Percentiles rank a stretch among this genome's conserved stretches.
Conservation (phyloP, 2,113 vertebrate species). For the Uropsilus gracilis region DNA sequence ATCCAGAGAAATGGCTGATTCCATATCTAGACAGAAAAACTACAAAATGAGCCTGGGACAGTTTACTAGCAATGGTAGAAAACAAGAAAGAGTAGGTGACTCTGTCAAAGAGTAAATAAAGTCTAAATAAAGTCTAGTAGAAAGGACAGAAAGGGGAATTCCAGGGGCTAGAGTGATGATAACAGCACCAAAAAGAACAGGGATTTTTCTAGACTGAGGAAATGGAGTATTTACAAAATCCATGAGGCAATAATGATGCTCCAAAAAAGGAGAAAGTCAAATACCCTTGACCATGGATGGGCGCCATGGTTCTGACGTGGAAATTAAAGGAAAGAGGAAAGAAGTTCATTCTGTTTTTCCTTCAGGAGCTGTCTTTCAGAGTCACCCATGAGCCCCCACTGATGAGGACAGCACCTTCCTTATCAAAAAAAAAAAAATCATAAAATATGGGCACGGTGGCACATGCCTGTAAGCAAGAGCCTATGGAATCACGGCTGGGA, state of each 20-base stretch:
- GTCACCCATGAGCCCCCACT: neutral
- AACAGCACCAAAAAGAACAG: neutral
- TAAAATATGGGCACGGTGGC: too few species aligned
- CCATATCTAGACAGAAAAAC: neutral
- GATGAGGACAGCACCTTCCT: neutral
- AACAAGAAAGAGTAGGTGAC: neutral
- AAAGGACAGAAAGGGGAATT: neutral
- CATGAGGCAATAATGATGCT: neutral
- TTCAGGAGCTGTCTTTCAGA: neutral
- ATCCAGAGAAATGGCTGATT: neutral
- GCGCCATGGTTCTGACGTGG: neutral
- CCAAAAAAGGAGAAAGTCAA: neutral
- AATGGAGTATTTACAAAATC: neutral
- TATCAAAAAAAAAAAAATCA: conserved; percentile 20
- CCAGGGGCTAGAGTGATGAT: neutral
- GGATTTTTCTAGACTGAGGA: neutral
- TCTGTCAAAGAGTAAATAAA: neutral
- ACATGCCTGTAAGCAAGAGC: too few species aligned
- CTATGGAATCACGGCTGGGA: too few species aligned
- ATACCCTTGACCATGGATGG: neutral
- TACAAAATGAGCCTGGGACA: neutral
- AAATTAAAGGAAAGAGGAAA: neutral
- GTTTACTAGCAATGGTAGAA: neutral
- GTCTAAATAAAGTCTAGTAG: neutral
- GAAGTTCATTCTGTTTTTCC: neutral